Evolutionary conservation across 2,113 vertebrate genomes (phyloP), one percentile per base, ranked within the genome.

Genomic region (Myxocyprinus asiaticus): DNA sequence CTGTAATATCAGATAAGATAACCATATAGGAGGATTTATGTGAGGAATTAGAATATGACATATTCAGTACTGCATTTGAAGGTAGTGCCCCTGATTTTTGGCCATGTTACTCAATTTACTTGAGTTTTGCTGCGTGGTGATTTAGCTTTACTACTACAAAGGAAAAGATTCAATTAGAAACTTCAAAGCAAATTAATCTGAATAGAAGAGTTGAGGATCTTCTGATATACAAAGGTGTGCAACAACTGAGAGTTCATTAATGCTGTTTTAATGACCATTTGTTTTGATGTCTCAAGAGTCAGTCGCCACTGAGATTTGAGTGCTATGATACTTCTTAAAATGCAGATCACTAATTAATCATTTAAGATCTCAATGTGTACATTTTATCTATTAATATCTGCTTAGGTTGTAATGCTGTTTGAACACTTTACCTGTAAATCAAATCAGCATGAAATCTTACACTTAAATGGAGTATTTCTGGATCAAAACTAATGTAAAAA

Each of bases 81-180:
- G 1, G 64, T n/a, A 44, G 9, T 2, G 14, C 4, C 15, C 4
- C 4, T 67, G 44, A 67, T 14, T 73, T 66, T 48, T 63, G 67
- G 72, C 47, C 67, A 61, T 63, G 7, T 45, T 15, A 63, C 51
- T 67, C 67, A 73, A 61, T 77, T 1, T 72, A 69, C 67, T 62
- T 8, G 42, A n/a, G n/a, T n/a, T n/a, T n/a, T n/a, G n/a, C n/a
- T n/a, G n/a, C 62, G 45, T 45, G n/a, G 63, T 73, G 43, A 33
- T 33, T 33, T 33, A 1, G 22, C 22, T 33, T 33, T 1, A 33
- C 22, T 33, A 33, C 22, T 33, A 55, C 12, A 64, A 67, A 59
- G 15, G 67, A 58, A 67, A 47, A 78, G 68, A 74, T 74, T 80
- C 56, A 77, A 81, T 83, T 77, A 74, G 81, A 76, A 65, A 62